Evolutionary conservation across 2,888 invertebrate species (phyloP).

Genomic region (Cephus rjabovi): DNA sequence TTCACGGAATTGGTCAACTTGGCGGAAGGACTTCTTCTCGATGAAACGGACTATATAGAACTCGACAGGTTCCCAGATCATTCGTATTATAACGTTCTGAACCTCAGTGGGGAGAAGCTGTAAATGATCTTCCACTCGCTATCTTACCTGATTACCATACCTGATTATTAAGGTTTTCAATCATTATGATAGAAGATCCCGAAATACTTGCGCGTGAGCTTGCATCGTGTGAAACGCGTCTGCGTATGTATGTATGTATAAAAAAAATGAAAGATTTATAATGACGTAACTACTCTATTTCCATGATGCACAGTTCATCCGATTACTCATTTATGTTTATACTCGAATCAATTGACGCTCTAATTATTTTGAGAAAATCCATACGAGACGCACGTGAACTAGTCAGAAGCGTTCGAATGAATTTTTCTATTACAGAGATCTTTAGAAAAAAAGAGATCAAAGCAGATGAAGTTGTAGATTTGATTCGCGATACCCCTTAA

Average conservation of each 20-base stretch:
- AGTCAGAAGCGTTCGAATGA: slow-evolving; percentile 28
- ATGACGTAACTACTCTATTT: too few species aligned
- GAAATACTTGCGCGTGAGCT: too few species aligned
- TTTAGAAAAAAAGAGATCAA: background rate
- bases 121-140: slow-evolving; percentile 44
- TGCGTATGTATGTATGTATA: too few species aligned
- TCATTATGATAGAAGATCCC: too few species aligned
- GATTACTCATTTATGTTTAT: too few species aligned
- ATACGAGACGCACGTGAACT: slow-evolving; percentile 20
- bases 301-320: too few species aligned
- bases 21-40: slow-evolving; percentile 85
- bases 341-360: background rate
- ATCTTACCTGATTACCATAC: too few species aligned
- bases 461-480: slow-evolving; percentile 2
- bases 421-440: background rate
- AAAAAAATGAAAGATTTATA: too few species aligned
- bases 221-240: too few species aligned
- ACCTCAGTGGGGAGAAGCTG: slow-evolving; percentile 86
- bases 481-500: background rate
- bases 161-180: too few species aligned
- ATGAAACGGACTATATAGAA: slow-evolving; percentile 94
- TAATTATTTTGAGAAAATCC: background rate
- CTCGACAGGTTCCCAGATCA: slow-evolving; percentile 93
- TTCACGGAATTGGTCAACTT: slow-evolving; percentile 86
- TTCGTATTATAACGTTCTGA: slow-evolving; percentile 89